phyloP scores from a whole-genome alignment of 92 coral and sea anemone species.

The Epizoanthus illoricatus region DNA sequence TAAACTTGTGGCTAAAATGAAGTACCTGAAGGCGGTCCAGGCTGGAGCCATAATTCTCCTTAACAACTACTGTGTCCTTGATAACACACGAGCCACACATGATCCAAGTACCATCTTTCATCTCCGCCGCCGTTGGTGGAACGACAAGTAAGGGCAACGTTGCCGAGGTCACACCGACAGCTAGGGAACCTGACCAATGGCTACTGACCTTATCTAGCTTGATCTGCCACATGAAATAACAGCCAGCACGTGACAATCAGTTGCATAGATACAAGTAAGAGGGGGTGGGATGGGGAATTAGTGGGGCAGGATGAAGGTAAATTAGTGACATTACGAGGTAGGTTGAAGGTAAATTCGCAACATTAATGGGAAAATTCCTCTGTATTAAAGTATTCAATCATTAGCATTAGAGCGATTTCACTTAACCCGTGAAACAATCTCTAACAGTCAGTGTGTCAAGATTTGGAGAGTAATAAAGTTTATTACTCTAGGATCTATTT shows the following conservation, averaged over 20 bases:
- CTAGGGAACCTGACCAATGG: conserved; percentile 89
- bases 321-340: too few relatives aligned
- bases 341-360: too few relatives aligned
- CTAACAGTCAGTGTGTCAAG: too few relatives aligned
- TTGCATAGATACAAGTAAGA: neutral
- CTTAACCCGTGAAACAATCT: too few relatives aligned
- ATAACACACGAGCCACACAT: conserved; percentile 84
- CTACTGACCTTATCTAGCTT: conserved; percentile 73
- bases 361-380: too few relatives aligned
- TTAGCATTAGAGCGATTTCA: too few relatives aligned
- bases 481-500: too few relatives aligned
- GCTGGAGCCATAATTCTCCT: conserved; percentile 84
- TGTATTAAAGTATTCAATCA: too few relatives aligned
- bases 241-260: neutral
- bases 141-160: conserved; percentile 75
- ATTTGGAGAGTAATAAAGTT: too few relatives aligned
- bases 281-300: neutral
- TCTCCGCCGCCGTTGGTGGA: conserved; percentile 73
- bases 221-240: conserved; percentile 49
- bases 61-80: conserved; percentile 82
- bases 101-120: conserved; percentile 88
- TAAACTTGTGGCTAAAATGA: neutral
- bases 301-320: neutral
- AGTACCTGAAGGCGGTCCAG: conserved; percentile 74
- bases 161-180: conserved; percentile 87